Percentiles rank a stretch among this genome's conserved stretches.
Evolutionary conservation across 2,113 vertebrate genomes (phyloP).

Genomic region (Equus quagga): DNA sequence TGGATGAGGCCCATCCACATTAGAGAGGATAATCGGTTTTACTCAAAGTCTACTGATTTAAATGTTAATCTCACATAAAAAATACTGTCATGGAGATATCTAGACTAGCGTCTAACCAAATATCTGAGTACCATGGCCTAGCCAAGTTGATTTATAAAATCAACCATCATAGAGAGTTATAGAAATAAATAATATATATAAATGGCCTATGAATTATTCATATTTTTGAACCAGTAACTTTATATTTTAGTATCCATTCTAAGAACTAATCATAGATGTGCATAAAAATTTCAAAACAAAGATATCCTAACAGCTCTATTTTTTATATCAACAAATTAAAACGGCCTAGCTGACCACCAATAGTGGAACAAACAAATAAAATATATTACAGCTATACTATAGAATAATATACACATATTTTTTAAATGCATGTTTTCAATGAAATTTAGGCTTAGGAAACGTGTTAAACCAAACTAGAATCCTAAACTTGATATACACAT

Average conservation of each 20-base stretch:
- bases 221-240: constrained; percentile 10
- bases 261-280: not conserved
- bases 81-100: not conserved
- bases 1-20: not conserved
- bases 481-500: not conserved
- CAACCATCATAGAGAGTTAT: not conserved
- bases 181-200: not conserved
- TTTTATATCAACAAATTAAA: constrained; percentile 5
- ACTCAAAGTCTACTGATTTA: not conserved
- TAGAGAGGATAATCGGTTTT: not conserved
- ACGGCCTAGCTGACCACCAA: not conserved
- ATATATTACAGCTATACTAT: not conserved
- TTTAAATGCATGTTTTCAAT: not conserved
- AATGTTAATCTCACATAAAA: not conserved
- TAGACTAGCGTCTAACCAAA: not conserved
- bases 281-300: not conserved
- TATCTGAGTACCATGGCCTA: not conserved
- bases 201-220: not conserved
- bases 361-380: not conserved
- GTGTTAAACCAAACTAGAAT: not conserved
- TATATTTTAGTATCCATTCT: not conserved
- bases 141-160: not conserved
- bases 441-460: constrained; percentile 4
- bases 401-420: not conserved
- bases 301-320: not conserved